Base-by-base conservation (phyloP, 2,888 invertebrate species). In the Plagodis dolabraria region DNA sequence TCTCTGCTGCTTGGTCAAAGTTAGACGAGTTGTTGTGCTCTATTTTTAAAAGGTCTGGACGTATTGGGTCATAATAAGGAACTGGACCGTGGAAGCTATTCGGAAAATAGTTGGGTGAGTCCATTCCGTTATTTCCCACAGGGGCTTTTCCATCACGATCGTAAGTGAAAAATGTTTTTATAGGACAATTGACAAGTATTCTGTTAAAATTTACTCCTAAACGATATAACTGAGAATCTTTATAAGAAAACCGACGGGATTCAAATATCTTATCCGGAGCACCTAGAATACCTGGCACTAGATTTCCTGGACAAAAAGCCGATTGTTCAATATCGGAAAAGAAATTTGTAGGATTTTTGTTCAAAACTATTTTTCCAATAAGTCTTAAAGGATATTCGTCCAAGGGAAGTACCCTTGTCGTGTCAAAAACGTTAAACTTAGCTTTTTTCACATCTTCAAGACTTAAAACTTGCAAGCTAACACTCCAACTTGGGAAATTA, bases 141-240 rank as follows among this genome's bases (percentile, higher is more conserved):
- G 45, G 45, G 2, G 45, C 12, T 9, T 7, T 22, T 7, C 45
- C 45, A 22, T 45, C 45, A 9, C 45, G 45, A 22, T 38, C 38
- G 9, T 38, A 38, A 2, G 38, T 22, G 6, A 45, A 22, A 7
- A 45, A 5, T 10, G 85, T 87, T n/a, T 92, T 91, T 72, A 95
- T 96, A 0, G 99, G 98, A 83, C 98, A 98, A 85, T 99, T 99
- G 34, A 99, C 97, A 0, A 97, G 96, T 51, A 99, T 93, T 80
- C 97, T 98, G 63, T 96, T 93, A 80, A 96, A 96, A 90, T 99
- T 99, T 22, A 22, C 22, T 22, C 22, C 22, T 22, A 22, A 22
- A 4, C 22, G 22, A 22, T 22, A 22, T 2, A 6, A 72, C 76
- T 98, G 98, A 0, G 98, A 96, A 82, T 98, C 98, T 0, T 95